A percentile compares a stretch with the other conserved stretches of the same genome.
Conservation (phyloP, 2,888 invertebrate genomes). For the Sisyra terminalis region DNA sequence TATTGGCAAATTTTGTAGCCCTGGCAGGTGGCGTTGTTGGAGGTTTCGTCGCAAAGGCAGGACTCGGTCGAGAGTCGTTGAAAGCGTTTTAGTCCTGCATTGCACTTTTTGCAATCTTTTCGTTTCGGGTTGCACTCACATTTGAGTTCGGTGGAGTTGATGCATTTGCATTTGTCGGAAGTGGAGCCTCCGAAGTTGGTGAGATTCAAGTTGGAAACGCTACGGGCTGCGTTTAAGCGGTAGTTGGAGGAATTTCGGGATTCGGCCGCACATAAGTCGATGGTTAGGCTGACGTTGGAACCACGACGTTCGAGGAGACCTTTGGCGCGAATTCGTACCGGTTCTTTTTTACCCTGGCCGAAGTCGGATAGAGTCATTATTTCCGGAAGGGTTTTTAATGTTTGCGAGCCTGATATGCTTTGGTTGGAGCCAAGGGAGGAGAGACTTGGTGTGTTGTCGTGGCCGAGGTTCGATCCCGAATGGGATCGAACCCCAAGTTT, state of each 20-base stretch:
- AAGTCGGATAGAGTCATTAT: conserved; percentile 52
- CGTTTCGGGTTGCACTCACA: conserved; percentile 4
- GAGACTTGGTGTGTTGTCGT: conserved; percentile 28
- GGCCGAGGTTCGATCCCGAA: conserved; percentile 7
- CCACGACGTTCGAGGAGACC: conserved; percentile 71
- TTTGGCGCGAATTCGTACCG: conserved; percentile 37
- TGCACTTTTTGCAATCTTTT: conserved; percentile 7
- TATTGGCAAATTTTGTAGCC: conserved; percentile 9
- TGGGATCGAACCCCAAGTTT: conserved; percentile 7
- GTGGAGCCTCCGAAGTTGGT: conserved; percentile 11
- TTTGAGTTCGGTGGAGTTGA: conserved; percentile 4
- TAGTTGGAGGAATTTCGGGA: conserved; percentile 22
- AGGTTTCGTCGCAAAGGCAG: conserved; percentile 7
- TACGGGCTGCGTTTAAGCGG: conserved; percentile 35
- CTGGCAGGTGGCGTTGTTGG: conserved; percentile 4
- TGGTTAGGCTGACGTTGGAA: conserved; percentile 78
- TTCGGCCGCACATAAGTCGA: conserved; percentile 45
- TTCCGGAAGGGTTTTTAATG: conserved; percentile 54
- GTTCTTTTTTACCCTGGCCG: conserved; percentile 24
- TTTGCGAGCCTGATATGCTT: conserved; percentile 48
- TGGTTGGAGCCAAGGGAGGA: conserved; percentile 42
- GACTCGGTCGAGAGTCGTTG: conserved; percentile 8
- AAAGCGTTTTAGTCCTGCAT: conserved; percentile 6
- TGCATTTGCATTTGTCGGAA: conserved; percentile 17
- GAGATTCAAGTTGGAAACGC: conserved; percentile 27